phyloP scores from a whole-genome alignment of 2,797 vertebrate genomes.

The Xenopus petersii region DNA sequence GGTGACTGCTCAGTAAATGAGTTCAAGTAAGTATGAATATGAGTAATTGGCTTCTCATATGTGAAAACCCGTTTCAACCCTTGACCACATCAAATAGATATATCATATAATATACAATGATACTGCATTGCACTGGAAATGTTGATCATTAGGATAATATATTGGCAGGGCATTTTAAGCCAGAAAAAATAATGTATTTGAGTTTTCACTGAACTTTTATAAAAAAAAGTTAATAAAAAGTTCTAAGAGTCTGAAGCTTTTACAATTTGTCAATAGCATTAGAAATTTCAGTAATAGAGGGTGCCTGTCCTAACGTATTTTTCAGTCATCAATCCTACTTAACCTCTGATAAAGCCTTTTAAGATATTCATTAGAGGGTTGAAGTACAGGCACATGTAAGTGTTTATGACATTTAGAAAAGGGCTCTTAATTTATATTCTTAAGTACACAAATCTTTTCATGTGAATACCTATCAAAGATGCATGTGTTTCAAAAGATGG shows the following conservation, averaged over 20 bases:
- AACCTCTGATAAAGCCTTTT: constrained; percentile 36
- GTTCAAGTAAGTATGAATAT: too few species aligned
- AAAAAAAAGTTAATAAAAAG: constrained; percentile 14
- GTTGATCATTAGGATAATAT: too few species aligned
- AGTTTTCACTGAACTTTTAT: neutral
- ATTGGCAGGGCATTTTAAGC: too few species aligned
- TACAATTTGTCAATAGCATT: constrained; percentile 28
- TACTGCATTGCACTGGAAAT: too few species aligned
- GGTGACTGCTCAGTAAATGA: too few species aligned
- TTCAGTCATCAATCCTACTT: constrained; percentile 36
- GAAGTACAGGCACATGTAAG: neutral
- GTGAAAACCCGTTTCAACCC: too few species aligned
- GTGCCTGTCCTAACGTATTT: constrained; percentile 11
- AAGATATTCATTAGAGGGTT: constrained; percentile 24
- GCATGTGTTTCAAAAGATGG: too few species aligned
- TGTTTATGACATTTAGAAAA: constrained; percentile 24
- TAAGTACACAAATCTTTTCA: neutral
- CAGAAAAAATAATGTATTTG: too few species aligned
- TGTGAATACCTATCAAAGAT: neutral
- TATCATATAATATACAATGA: too few species aligned
- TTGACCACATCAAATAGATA: too few species aligned
- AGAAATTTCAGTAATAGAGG: constrained; percentile 10
- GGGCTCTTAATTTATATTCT: constrained; percentile 9
- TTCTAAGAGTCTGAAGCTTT: neutral
- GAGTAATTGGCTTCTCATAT: too few species aligned